Conservation (phyloP, 2,113 vertebrate genomes). For the Illadopsis cleaveri region DNA sequence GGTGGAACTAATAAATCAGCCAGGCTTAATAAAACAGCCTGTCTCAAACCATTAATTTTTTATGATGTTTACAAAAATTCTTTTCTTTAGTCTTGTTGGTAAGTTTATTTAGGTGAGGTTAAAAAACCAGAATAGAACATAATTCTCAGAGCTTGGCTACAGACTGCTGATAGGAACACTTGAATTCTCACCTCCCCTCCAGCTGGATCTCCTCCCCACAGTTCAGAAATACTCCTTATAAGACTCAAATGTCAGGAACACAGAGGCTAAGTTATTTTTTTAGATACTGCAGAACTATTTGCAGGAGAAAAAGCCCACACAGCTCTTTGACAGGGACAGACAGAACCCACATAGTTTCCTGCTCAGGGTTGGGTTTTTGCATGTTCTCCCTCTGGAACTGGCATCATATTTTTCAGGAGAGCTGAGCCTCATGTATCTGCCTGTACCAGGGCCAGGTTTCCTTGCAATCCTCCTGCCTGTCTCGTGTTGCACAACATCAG, state of each 20-base stretch:
- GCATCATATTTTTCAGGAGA: not conserved
- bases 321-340: constrained; percentile 43
- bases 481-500: not conserved
- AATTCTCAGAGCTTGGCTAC: constrained; percentile 19
- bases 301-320: constrained; percentile 43
- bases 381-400: not conserved
- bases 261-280: constrained; percentile 57
- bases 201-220: constrained; percentile 41
- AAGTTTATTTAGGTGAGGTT: not conserved
- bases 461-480: not conserved
- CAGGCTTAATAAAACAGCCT: not conserved
- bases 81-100: not conserved
- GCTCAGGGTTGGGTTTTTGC: not conserved
- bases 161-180: constrained; percentile 28
- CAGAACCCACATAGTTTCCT: not conserved
- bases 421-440: not conserved
- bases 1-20: not conserved
- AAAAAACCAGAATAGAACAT: not conserved
- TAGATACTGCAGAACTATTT: constrained; percentile 41
- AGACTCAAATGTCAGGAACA: constrained; percentile 55
- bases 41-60: not conserved
- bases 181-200: constrained; percentile 47
- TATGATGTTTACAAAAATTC: not conserved
- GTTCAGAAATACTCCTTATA: constrained; percentile 32
- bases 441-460: not conserved